phyloP scores from a whole-genome alignment of 2,888 invertebrate genomes.

The Artemia sinica region DNA sequence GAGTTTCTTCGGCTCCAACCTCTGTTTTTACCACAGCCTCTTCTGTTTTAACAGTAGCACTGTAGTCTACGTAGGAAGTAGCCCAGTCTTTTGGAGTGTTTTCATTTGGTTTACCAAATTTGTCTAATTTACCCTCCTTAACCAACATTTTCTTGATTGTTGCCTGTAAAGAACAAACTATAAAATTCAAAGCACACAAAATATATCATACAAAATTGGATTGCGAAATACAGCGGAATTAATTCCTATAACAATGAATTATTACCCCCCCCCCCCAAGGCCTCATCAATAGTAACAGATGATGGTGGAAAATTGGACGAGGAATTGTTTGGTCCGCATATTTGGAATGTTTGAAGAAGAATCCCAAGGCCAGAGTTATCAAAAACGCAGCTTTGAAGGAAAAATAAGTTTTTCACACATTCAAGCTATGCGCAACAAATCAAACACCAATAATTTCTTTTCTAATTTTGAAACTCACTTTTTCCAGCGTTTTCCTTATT shows the following conservation, averaged over 20 bases:
- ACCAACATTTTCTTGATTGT: slow-evolving; percentile 75
- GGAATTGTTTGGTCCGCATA: no score
- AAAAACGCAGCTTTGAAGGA: no score
- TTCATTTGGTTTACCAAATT: slow-evolving; percentile 89
- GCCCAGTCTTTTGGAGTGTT: slow-evolving; percentile 85
- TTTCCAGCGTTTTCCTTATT: no score
- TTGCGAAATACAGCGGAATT: slow-evolving; percentile 16
- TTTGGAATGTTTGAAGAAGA: no score
- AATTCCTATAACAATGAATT: slow-evolving; percentile 15
- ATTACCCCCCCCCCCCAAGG: neutral
- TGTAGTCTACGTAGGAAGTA: slow-evolving; percentile 44
- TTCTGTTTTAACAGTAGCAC: slow-evolving; percentile 19
- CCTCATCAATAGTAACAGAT: neutral
- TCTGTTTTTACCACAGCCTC: slow-evolving; percentile 26
- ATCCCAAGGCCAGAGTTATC: no score
- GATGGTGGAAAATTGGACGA: neutral
- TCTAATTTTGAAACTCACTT: no score
- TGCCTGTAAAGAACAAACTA: slow-evolving; percentile 37
- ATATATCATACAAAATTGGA: slow-evolving; percentile 19
- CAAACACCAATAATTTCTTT: no score
- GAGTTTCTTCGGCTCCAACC: slow-evolving; percentile 22
- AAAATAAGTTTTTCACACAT: no score
- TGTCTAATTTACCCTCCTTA: slow-evolving; percentile 74
- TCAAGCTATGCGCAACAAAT: no score
- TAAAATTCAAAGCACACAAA: no score